Conservation (phyloP, 2,888 invertebrate species). For the Escarpia spicata region DNA sequence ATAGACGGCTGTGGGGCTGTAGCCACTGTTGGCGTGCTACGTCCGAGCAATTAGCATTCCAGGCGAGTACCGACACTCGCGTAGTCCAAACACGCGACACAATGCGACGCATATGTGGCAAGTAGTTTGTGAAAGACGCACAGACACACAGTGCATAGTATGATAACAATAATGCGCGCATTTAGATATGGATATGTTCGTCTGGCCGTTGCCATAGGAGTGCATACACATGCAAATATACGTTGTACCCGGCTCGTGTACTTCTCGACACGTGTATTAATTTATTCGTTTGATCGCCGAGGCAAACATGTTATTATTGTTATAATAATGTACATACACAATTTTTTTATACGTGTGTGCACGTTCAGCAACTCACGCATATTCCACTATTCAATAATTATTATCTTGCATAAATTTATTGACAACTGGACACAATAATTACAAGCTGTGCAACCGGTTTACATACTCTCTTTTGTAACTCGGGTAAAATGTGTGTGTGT, state of each 20-base stretch:
- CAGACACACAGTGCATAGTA: background rate
- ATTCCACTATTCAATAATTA: no score
- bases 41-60: constrained; percentile 10
- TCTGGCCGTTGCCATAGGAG: background rate
- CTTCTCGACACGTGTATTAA: background rate
- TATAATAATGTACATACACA: background rate
- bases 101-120: background rate
- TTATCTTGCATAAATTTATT: background rate
- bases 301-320: background rate
- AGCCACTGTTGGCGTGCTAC: no score
- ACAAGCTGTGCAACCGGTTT: no score
- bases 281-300: background rate
- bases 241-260: background rate
- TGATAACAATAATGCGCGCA: background rate
- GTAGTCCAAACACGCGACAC: background rate
- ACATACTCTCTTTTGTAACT: no score
- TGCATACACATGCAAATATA: background rate
- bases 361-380: background rate
- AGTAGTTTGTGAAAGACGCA: background rate
- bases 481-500: no score
- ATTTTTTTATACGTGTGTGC: background rate
- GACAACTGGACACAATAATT: background rate
- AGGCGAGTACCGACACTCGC: background rate
- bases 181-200: background rate
- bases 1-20: background rate